These are phyloP conservation scores for Ladona fulva DNA, from an alignment of 1,140 invertebrate genomes.

Conservation along the genomic window DNA sequence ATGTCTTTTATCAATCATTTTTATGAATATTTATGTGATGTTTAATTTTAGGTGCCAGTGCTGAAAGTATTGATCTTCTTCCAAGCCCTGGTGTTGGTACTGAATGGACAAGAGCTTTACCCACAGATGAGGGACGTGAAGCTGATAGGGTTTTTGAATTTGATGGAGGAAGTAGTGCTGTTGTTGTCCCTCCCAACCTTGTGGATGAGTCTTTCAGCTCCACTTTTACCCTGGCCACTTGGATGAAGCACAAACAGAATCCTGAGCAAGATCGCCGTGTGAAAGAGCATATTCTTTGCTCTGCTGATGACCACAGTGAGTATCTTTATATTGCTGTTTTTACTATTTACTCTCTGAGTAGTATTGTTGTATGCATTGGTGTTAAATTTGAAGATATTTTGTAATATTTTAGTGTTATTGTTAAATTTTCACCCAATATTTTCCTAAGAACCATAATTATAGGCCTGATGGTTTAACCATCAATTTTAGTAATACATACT, in stretches of 20 bases:
- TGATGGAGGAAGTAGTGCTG: slow-evolving; percentile 76
- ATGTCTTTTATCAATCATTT: slow-evolving; percentile 9
- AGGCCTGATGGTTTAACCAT: no score
- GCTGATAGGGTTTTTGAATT: slow-evolving; percentile 91
- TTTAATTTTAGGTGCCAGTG: slow-evolving; percentile 49
- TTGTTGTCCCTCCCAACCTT: slow-evolving; percentile 67
- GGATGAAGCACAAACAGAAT: slow-evolving; percentile 78
- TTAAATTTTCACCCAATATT: no score
- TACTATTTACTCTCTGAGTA: no score
- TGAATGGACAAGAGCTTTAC: slow-evolving; percentile 78
- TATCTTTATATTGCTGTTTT: no score
- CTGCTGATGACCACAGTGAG: slow-evolving; percentile 92
- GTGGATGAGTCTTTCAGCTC: slow-evolving; percentile 64
- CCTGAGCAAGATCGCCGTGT: slow-evolving; percentile 68
- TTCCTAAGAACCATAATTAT: no score
- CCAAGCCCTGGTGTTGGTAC: slow-evolving; percentile 68
- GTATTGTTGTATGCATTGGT: no score
- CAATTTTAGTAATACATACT: no score
- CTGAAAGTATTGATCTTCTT: slow-evolving; percentile 68
- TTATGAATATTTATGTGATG: neutral
- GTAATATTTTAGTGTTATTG: no score
- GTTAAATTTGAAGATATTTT: no score
- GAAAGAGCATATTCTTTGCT: slow-evolving; percentile 92
- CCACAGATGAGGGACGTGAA: slow-evolving; percentile 80
- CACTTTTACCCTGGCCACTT: slow-evolving; percentile 82